Evolutionary conservation across 2,888 invertebrate species (phyloP), one percentile per base, ranked within the genome.

Genomic region (Eristalinus aeneus): DNA sequence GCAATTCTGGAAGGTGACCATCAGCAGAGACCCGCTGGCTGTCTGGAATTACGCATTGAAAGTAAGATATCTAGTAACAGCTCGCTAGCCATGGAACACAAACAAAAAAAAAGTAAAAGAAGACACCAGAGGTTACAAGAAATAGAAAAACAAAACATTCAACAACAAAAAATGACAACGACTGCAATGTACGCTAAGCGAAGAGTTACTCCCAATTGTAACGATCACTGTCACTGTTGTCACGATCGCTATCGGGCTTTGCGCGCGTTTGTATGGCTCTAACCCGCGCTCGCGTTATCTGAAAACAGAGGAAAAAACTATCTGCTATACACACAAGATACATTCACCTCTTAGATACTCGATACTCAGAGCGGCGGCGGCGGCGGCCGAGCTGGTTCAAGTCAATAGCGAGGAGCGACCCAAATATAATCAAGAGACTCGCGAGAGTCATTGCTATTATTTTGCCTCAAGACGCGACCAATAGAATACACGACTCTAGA

Each of bases 391-490:
- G 27, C 2, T 5, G 27, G 72, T 68, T 68, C 61, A 27, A 77
- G 69, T 63, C 75, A 63, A 69, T 75, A 63, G 76, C 76, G 69
- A 76, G 54, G 63, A 75, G 61, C 71, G 82, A 82, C 67, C 71
- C 77, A 68, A 82, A 82, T 73, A 78, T 78, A 73, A 82, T 82
- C 78, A 68, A 78, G 69, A 63, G 63, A 61, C 46, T 56, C 63
- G 72, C 61, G 56, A 81, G 82, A 78, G 78, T 68, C 82, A 83
- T 83, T 83, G 72, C 73, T 73, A 83, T 83, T 78, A 73, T 73
- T 73, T 73, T 58, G 78, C 68, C 78, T 73, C 63, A 32, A 61
- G 72, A 68, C 72, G 31, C 27, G 54, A 60, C 77, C 67, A 82
- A 67, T 36, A 78, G 67, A 78, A 54, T 78, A 69, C 16, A 16